A percentile compares a stretch with the other conserved stretches of the same genome.
Conservation (phyloP, 37 sponge, comb jelly and placozoan species). For the Crambe crambe region DNA sequence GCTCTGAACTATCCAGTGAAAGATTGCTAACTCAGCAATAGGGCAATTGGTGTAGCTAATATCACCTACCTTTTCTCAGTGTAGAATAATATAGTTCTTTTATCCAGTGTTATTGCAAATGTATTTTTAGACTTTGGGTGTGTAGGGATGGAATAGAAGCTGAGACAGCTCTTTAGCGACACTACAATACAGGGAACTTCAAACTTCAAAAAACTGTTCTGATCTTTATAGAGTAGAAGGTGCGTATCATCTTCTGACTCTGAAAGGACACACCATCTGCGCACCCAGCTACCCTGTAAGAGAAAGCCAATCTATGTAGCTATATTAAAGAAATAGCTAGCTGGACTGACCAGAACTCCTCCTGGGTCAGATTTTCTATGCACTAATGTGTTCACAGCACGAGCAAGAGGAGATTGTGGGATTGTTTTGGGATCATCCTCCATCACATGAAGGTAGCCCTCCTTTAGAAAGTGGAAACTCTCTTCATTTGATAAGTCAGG, state of each 20-base stretch:
- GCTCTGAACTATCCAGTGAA: conserved; percentile 2
- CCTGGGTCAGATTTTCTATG: too few species aligned
- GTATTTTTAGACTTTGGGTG: conserved; percentile 20
- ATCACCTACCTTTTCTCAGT: conserved; percentile 15
- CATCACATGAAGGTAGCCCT: conserved; percentile 20
- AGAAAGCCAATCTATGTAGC: too few species aligned
- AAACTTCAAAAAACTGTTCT: conserved; percentile 15
- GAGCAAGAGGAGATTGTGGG: too few species aligned
- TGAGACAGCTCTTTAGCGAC: background rate
- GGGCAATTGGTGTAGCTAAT: background rate
- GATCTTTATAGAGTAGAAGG: conserved; percentile 24
- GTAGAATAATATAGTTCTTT: conserved; percentile 18
- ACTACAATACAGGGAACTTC: conserved; percentile 9
- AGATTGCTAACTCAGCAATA: background rate
- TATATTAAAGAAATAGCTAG: too few species aligned
- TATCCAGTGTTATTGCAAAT: conserved; percentile 4
- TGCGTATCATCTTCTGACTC: conserved; percentile 9
- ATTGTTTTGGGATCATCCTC: too few species aligned
- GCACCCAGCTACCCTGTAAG: conserved; percentile 9
- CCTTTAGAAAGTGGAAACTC: conserved; percentile 10
- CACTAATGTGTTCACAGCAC: too few species aligned
- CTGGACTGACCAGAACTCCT: too few species aligned
- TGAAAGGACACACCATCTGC: conserved; percentile 34
- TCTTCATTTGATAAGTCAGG: background rate
- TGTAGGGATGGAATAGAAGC: conserved; percentile 18